Conservation (phyloP, 2,113 vertebrate genomes). For the Otis tarda region DNA sequence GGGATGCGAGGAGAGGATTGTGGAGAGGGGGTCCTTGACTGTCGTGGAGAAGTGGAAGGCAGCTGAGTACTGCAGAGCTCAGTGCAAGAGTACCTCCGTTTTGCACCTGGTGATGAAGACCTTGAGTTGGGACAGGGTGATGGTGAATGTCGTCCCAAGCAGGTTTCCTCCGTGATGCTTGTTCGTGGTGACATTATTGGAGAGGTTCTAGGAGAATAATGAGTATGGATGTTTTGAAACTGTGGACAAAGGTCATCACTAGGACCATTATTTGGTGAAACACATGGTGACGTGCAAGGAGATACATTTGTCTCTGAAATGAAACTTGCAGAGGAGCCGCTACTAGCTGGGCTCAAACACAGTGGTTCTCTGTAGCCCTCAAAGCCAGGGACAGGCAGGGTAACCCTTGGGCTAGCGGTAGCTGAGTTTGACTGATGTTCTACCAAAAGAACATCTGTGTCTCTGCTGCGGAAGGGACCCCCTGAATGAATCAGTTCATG, state of each 20-base stretch:
- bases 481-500: conserved; percentile 91
- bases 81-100: conserved; percentile 88
- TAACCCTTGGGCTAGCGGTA: conserved; percentile 88
- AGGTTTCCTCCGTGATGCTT: conserved; percentile 89
- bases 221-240: conserved; percentile 95
- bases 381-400: conserved; percentile 92
- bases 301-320: conserved; percentile 94
- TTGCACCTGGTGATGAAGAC: conserved; percentile 93
- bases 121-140: conserved; percentile 89
- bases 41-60: conserved; percentile 80
- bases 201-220: conserved; percentile 91
- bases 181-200: conserved; percentile 93
- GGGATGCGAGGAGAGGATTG: conserved; percentile 73
- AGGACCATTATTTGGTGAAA: conserved; percentile 93
- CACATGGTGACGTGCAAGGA: conserved; percentile 95
- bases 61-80: conserved; percentile 86
- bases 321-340: conserved; percentile 98
- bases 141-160: conserved; percentile 86
- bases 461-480: conserved; percentile 78
- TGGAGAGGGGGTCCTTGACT: conserved; percentile 92
- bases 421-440: conserved; percentile 80
- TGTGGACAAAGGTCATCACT: conserved; percentile 93
- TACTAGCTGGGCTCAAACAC: conserved; percentile 98
- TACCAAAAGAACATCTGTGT: conserved; percentile 81
- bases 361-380: conserved; percentile 93